Conservation (phyloP, 2,797 vertebrate genomes). For the Pantherophis vulpinus region DNA sequence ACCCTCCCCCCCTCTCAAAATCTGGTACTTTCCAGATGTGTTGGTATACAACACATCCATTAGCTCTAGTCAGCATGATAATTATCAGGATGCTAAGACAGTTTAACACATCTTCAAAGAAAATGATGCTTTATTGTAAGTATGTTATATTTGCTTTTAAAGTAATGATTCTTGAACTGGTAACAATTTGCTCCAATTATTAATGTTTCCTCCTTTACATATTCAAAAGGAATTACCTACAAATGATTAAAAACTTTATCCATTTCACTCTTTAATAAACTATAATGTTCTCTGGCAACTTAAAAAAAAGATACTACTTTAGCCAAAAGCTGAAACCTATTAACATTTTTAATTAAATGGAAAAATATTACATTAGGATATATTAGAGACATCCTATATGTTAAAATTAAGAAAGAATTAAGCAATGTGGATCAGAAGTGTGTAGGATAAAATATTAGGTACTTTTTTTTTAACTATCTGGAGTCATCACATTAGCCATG, state of each 20-base stretch:
- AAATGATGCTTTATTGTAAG: background rate
- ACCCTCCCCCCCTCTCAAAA: background rate
- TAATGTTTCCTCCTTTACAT: background rate
- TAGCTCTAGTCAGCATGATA: background rate
- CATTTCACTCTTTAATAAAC: background rate
- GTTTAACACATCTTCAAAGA: background rate
- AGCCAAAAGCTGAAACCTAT: background rate
- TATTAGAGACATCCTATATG: background rate
- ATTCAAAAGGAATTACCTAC: background rate
- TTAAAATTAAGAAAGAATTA: background rate
- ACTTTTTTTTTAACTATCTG: background rate
- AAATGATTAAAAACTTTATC: background rate
- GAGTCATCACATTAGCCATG: background rate
- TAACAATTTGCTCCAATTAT: background rate
- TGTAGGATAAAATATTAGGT: background rate
- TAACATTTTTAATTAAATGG: background rate
- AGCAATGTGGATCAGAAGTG: background rate
- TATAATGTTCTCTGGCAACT: background rate
- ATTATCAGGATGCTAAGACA: background rate
- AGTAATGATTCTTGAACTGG: background rate
- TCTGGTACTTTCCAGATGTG: background rate
- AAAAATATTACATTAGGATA: background rate
- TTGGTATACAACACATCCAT: background rate
- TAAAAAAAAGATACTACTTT: background rate
- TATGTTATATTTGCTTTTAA: background rate